These are phyloP conservation scores for Halesus radiatus DNA, from an alignment of 1,140 invertebrate species.

Conservation along the genomic window DNA sequence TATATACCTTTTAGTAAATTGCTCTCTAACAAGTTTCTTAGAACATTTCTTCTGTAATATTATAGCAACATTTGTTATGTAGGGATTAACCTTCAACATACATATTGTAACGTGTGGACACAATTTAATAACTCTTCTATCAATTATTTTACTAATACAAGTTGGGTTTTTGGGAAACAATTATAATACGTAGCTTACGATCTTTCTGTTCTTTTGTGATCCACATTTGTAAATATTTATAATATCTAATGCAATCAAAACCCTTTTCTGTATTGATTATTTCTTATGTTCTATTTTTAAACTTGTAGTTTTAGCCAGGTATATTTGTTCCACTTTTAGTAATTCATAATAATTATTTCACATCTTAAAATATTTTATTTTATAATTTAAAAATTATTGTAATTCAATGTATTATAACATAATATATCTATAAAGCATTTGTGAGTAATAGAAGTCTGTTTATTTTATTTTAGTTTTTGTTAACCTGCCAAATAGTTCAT, in stretches of 20 bases:
- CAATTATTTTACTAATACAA: conserved; percentile 24
- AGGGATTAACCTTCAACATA: conserved; percentile 1
- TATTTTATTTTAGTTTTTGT: conserved; percentile 14
- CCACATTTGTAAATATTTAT: conserved; percentile 17
- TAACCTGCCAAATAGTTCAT: too few species aligned
- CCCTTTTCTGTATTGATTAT: conserved; percentile 8
- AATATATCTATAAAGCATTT: conserved; percentile 21
- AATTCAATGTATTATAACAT: conserved; percentile 30
- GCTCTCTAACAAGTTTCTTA: conserved; percentile 20
- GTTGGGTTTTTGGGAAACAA: conserved; percentile 38
- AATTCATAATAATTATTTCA: conserved; percentile 30
- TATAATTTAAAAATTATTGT: conserved; percentile 23
- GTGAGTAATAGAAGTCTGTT: conserved; percentile 29
- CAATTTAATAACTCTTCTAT: background rate
- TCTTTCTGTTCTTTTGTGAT: background rate
- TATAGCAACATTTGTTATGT: background rate
- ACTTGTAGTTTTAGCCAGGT: conserved; percentile 31
- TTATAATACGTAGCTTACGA: conserved; percentile 22
- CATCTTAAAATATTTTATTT: conserved; percentile 28
- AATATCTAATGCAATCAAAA: conserved; percentile 22
- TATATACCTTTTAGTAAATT: conserved; percentile 4
- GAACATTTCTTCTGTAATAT: background rate
- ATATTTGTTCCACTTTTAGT: conserved; percentile 20
- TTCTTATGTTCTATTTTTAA: conserved; percentile 27
- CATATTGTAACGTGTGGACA: background rate